A percentile compares a stretch with the other conserved stretches of the same genome.
Conservation (phyloP, 2,113 vertebrate species). For the Chlorocebus sabaeus region DNA sequence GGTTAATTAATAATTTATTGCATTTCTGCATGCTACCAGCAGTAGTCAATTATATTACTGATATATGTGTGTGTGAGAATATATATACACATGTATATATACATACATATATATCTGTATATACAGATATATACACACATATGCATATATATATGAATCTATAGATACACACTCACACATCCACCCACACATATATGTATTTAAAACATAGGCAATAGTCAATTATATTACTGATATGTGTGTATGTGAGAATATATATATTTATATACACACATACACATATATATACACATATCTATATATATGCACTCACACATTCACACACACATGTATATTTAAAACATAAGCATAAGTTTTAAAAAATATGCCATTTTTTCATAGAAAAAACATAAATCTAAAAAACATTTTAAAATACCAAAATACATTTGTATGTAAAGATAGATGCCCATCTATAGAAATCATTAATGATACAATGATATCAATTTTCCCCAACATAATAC, state of each 20-base stretch:
- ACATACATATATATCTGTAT: neutral
- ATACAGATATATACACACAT: neutral
- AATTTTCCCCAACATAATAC: neutral
- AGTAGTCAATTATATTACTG: neutral
- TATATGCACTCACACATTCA: too few species aligned
- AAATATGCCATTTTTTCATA: neutral
- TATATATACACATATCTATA: neutral
- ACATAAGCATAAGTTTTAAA: neutral
- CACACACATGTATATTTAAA: neutral
- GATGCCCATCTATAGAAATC: neutral
- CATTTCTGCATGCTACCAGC: neutral
- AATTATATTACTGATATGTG: too few species aligned
- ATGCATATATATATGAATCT: too few species aligned
- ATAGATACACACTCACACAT: too few species aligned
- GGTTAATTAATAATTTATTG: neutral
- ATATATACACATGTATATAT: neutral
- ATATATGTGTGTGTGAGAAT: neutral
- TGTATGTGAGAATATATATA: neutral
- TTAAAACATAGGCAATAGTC: neutral
- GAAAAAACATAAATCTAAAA: neutral
- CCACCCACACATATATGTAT: neutral
- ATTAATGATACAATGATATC: neutral
- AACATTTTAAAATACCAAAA: neutral
- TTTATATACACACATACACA: neutral
- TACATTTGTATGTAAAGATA: neutral